Conservation (phyloP, 2,113 vertebrate species). For the Mustelus asterias region DNA sequence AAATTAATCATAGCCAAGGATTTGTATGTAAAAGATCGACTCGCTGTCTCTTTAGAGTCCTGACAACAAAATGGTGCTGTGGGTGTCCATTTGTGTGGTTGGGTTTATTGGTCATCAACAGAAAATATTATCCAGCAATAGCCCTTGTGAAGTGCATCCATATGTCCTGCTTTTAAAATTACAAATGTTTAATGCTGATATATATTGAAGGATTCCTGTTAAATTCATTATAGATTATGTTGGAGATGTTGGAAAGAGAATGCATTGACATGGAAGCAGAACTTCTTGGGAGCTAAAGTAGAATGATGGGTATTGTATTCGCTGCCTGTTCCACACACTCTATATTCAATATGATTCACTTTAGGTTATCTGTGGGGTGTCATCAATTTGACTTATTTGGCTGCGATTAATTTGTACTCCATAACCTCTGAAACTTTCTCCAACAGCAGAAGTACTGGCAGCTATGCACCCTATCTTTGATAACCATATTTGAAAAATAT, state of each 20-base stretch:
- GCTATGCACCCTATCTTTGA: background rate
- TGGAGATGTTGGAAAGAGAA: background rate
- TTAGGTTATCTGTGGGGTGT: background rate
- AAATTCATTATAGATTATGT: background rate
- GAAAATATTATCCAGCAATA: background rate
- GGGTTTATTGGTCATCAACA: background rate
- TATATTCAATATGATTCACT: background rate
- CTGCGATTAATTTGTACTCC: background rate
- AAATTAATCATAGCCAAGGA: background rate
- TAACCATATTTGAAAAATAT: background rate
- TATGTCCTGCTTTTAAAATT: background rate
- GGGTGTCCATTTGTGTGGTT: background rate
- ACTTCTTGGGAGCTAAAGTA: too few species aligned
- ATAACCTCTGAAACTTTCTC: background rate
- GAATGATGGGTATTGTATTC: too few species aligned
- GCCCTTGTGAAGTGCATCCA: background rate
- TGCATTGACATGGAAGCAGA: too few species aligned
- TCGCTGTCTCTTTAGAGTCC: background rate
- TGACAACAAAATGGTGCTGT: background rate
- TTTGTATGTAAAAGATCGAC: background rate
- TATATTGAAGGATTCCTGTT: background rate
- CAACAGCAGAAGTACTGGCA: background rate
- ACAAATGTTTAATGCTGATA: background rate
- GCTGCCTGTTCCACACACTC: too few species aligned
- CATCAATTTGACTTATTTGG: background rate